Conservation (phyloP, 2,888 invertebrate species). For the Willowsia nigromaculata region DNA sequence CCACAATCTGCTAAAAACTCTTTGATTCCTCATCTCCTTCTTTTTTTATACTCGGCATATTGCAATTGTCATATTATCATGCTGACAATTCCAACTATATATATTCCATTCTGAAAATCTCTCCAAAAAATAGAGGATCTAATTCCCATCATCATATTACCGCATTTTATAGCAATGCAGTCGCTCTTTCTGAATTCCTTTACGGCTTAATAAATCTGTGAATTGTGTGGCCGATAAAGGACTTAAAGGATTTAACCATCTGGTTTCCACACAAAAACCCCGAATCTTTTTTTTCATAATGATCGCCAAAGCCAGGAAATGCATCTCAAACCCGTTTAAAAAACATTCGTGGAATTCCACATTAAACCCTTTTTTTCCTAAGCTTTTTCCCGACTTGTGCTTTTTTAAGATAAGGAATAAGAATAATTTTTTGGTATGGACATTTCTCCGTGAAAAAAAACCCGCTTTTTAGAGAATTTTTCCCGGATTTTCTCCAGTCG, state of each 20-base stretch:
- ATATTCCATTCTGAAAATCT: neutral
- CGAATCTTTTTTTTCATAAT: neutral
- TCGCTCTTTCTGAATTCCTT: conserved; percentile 33
- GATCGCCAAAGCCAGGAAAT: neutral
- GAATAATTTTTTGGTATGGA: neutral
- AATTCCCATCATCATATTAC: conserved; percentile 32
- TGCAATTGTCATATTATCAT: conserved; percentile 25
- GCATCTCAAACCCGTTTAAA: neutral
- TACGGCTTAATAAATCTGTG: conserved; percentile 69
- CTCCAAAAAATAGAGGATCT: conserved; percentile 7
- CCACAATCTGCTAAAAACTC: neutral
- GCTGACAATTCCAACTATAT: too few relatives aligned
- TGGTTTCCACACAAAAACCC: neutral
- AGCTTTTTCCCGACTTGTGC: neutral
- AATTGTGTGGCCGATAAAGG: conserved; percentile 68
- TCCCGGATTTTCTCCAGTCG: neutral
- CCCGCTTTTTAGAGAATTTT: too few relatives aligned
- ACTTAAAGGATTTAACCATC: conserved; percentile 64
- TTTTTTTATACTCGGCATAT: neutral
- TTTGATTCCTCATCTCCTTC: neutral
- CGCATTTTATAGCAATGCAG: neutral
- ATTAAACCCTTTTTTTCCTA: too few relatives aligned
- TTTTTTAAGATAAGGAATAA: neutral
- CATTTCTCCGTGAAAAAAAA: too few relatives aligned
- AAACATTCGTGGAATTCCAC: neutral